These are phyloP conservation scores for Acrobasis consociella DNA, from an alignment of 2,888 invertebrate genomes.

Conservation along the genomic window DNA sequence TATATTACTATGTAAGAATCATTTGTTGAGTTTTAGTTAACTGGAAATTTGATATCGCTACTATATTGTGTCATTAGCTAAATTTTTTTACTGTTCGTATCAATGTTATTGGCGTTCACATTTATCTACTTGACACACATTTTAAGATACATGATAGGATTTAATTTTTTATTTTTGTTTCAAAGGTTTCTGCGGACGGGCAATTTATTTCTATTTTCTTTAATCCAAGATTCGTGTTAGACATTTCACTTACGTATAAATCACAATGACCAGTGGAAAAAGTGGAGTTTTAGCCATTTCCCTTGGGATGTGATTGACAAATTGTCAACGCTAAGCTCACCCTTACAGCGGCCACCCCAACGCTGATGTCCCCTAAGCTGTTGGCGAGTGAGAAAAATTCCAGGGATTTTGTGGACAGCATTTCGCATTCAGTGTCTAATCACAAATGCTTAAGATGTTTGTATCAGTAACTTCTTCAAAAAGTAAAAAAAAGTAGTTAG, in stretches of 20 bases:
- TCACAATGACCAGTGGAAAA: constrained; percentile 30
- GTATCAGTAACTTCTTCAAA: not conserved
- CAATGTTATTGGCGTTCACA: not conserved
- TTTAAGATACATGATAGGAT: not conserved
- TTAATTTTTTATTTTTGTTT: too few species aligned
- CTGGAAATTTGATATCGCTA: constrained; percentile 10
- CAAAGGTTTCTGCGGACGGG: not conserved
- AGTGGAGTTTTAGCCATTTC: constrained; percentile 35
- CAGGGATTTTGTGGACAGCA: constrained; percentile 28
- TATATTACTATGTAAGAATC: not conserved
- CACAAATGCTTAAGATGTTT: not conserved
- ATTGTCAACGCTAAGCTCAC: constrained; percentile 41
- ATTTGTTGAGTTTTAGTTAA: not conserved
- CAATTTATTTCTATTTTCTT: constrained; percentile 16
- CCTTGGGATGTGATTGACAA: constrained; percentile 44
- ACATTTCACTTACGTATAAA: constrained; percentile 24
- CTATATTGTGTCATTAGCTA: constrained; percentile 7
- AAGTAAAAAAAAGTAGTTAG: not conserved
- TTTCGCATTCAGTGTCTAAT: constrained; percentile 9
- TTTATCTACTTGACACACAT: not conserved
- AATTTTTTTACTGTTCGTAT: not conserved
- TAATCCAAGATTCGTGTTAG: constrained; percentile 18
- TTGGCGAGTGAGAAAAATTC: constrained; percentile 30
- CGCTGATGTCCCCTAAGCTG: constrained; percentile 32
- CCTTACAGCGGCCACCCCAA: constrained; percentile 34